Evolutionary conservation across 92 coral and sea anemone genomes (phyloP).

Genomic region (Zoanthus solanderi): DNA sequence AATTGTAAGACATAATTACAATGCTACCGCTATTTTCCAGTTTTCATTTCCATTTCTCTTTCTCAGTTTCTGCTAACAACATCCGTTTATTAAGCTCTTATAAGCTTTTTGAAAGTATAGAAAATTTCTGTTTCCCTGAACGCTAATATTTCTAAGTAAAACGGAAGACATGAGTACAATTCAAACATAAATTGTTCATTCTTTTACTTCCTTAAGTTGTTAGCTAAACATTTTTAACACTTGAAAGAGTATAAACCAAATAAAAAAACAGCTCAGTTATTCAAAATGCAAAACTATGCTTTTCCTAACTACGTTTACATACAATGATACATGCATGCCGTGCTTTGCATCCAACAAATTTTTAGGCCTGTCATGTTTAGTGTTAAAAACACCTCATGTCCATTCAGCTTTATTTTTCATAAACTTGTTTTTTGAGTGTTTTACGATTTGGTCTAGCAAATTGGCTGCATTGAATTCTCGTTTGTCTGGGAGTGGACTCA

Average conservation of each 20-base stretch:
- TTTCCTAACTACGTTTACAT: neutral
- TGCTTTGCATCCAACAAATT: too few species aligned
- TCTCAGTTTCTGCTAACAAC: neutral
- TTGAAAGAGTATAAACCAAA: neutral
- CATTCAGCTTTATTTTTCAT: neutral
- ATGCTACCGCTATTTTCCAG: neutral
- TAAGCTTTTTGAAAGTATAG: neutral
- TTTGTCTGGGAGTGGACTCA: slow-evolving; percentile 7
- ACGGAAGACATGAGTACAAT: neutral
- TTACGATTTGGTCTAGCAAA: neutral
- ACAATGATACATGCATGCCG: too few species aligned
- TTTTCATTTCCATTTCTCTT: neutral
- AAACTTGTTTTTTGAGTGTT: neutral
- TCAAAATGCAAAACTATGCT: neutral
- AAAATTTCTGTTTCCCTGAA: neutral
- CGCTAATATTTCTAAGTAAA: neutral
- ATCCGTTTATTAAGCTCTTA: neutral
- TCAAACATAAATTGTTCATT: neutral
- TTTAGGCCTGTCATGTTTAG: too few species aligned
- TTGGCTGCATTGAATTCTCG: neutral
- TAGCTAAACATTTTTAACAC: neutral
- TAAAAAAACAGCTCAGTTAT: neutral
- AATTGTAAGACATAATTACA: neutral
- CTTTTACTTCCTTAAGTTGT: neutral
- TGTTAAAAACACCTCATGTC: neutral